Base-by-base conservation (phyloP, 2,888 invertebrate species). In the Tricholauxania praeusta region DNA sequence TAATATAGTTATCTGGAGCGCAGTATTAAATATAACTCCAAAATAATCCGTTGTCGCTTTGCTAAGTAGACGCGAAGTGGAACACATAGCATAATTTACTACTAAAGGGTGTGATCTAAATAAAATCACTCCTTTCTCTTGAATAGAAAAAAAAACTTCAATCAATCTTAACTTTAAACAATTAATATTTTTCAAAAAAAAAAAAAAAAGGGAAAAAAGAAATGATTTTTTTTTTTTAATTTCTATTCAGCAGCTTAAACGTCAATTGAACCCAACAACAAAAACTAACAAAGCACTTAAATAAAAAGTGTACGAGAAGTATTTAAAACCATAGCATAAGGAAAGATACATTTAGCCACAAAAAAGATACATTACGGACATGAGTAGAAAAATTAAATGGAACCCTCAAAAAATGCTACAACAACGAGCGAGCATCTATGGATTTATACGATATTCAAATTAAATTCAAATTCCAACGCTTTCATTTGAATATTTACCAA, bases 131-230 rank as follows among this genome's bases (percentile, higher is more conserved):
- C 67, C 55, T 67, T 67, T 67, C 67, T 47, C 47, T 48, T 22
- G 47, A 57, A 47, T 47, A 67, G 57, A 53, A 47, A 52, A n/a
- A 19, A 67, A 53, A 52, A 68, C 67, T 49, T 68, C 67, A 68
- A 68, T 68, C 67, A 68, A 68, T 59, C 67, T 68, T 68, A 68
- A 49, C 28, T n/a, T 32, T 22, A 22, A 69, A 69, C 59, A 69
- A 69, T 60, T 69, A 48, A 59, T 69, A 28, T 60, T 39, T 62
- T 69, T 47, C n/a, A 68, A 7, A 49, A 28, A 57, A 22, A 15
- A 19, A 12, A 39, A 47, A 28, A 15, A 15, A 3, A 14, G 3
- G 19, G 53, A 66, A 15, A 53, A n/a, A 66, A 32, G 14, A 8
- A 10, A 14, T 28, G 28, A 28, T 2, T 3, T 32, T 39, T 66